Conservation (phyloP, 2,888 invertebrate species). For the Candidula unifasciata region DNA sequence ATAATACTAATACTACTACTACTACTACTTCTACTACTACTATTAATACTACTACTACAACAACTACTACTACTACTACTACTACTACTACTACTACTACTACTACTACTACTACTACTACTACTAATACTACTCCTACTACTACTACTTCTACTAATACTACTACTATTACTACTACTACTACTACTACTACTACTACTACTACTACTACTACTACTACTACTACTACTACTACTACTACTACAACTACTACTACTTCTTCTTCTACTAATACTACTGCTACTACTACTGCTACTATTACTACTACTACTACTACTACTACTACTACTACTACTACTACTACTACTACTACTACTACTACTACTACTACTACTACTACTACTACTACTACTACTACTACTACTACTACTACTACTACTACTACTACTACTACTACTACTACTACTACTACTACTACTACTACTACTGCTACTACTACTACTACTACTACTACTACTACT, state of each 20-base stretch:
- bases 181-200: conserved; percentile 16
- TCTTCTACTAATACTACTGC: conserved; percentile 12
- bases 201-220: conserved; percentile 11
- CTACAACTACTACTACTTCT: conserved; percentile 14
- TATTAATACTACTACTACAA: too few species aligned
- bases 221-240: conserved; percentile 10
- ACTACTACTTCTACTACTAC: too few species aligned
- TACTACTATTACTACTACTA: background rate
- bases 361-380: conserved; percentile 1
- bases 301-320: conserved; percentile 4
- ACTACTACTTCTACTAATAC: background rate
- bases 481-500: conserved; percentile 29
- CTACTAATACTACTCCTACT: conserved; percentile 3
- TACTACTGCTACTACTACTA: background rate
- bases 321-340: conserved; percentile 7
- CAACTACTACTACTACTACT: conserved; percentile 34
- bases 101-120: conserved; percentile 24
- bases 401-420: conserved; percentile 1
- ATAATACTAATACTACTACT: too few species aligned
- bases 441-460: background rate
- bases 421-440: background rate
- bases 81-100: conserved; percentile 18
- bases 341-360: conserved; percentile 23
- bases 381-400: conserved; percentile 1
- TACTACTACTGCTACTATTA: background rate